Conservation (phyloP, 1,140 invertebrate species). For the Papilio polyxenes region DNA sequence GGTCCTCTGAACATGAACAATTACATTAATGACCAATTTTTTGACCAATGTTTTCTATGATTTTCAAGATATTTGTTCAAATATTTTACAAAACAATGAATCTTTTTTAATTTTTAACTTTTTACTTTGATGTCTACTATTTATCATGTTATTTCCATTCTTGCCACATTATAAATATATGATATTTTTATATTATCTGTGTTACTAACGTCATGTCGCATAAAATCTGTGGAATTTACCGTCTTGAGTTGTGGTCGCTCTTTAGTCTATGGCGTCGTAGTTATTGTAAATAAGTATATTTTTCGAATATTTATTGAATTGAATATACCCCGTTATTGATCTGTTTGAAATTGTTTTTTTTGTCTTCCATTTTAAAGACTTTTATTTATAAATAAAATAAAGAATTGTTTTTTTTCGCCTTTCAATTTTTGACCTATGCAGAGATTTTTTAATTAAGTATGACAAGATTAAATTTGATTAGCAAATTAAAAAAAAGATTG, state of each 20-base stretch:
- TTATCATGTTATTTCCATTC: background rate
- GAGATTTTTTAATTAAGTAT: background rate
- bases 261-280: constrained; percentile 10
- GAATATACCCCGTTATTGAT: constrained; percentile 70
- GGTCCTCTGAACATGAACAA: background rate
- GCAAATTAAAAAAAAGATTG: too few species aligned
- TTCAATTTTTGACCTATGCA: constrained; percentile 18
- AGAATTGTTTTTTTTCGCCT: background rate
- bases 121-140: background rate
- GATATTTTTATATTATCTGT: background rate
- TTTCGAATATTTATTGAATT: constrained; percentile 69
- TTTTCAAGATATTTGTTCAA: constrained; percentile 5
- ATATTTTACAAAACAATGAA: background rate
- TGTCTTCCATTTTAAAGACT: constrained; percentile 38
- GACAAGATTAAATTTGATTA: too few species aligned
- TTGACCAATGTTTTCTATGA: background rate
- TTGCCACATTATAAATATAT: background rate
- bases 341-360: constrained; percentile 65
- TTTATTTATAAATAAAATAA: constrained; percentile 33
- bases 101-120: constrained; percentile 4
- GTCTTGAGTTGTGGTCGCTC: constrained; percentile 23
- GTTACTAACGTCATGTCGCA: background rate
- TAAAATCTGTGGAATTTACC: constrained; percentile 2
- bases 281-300: constrained; percentile 55
- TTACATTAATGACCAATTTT: background rate